Evolutionary conservation across 2,888 invertebrate species (phyloP), one percentile per base, ranked within the genome.

Genomic region (Papilio demoleus): DNA sequence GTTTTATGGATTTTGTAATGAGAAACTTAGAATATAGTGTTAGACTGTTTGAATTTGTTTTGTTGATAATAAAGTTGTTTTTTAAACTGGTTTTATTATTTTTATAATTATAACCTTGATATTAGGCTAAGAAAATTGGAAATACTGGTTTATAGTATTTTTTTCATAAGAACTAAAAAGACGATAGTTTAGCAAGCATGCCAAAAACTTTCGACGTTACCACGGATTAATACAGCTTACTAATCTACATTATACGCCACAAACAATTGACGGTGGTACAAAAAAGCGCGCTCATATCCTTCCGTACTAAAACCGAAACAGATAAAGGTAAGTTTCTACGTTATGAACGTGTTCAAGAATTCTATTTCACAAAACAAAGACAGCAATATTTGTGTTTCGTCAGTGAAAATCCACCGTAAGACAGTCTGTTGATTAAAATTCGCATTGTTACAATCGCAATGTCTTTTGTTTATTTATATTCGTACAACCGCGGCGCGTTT

Each of bases 1-100:
- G 38, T 40, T 38, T 40, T 53, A 53, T 6, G 62, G 19, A 34
- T 63, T 63, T 63, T 63, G 47, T 63, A 53, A 53, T 31, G 31
- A 31, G 53, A 31, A 31, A 31, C 8, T 59, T 42, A 42, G 31
- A 12, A 11, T 40, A 24, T 17, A 42, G 24, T 38, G 22, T 14
- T 59, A 36, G 19, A 36, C 9, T 19, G 11, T 19, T 34, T 59
- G 17, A 59, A 38, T 59, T 59, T 38, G 22, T 59, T 59, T 59
- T 38, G 14, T 38, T 38, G 36, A 38, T 2, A 53, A 31, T 53
- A 53, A 53, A 53, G 19, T 36, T 59, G 17, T 40, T 22, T 59
- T 19, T 60, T 24, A 24, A 31, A 53, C 6, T 53, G 22, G 24
- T 24, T 31, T 53, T 31, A 8, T 27, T 53, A 1, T 31, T 53